Conservation (phyloP, 37 sponge, comb jelly and placozoan species). For the Aphrocallistes beatrix region DNA sequence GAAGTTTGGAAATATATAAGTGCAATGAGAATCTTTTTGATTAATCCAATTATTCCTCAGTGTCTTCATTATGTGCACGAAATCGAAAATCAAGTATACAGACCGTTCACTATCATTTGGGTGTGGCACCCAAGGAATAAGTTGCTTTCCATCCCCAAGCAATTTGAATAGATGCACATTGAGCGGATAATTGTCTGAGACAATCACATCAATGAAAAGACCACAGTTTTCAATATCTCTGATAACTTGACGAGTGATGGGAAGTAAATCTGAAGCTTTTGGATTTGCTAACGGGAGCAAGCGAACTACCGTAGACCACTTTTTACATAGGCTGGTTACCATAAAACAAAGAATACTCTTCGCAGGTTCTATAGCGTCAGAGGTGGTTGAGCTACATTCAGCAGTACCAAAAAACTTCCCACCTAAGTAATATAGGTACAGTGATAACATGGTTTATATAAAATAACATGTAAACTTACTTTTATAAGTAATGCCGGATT, state of each 20-base stretch:
- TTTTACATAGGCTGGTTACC: too few relatives aligned
- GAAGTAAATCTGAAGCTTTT: background rate
- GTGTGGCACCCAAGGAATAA: background rate
- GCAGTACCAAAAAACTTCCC: background rate
- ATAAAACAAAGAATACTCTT: too few relatives aligned
- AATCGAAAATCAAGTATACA: background rate
- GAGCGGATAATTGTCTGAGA: background rate
- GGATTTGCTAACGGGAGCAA: background rate
- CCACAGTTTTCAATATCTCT: background rate
- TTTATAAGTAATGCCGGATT: background rate
- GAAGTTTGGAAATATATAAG: background rate
- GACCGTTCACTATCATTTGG: background rate
- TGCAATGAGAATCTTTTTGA: background rate
- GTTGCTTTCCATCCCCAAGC: background rate
- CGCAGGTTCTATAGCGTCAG: too few relatives aligned
- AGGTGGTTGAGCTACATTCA: too few relatives aligned
- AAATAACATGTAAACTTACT: background rate
- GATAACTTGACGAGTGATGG: background rate
- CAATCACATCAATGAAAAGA: background rate
- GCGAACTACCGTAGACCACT: too few relatives aligned
- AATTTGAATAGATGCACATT: background rate
- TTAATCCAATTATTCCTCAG: background rate
- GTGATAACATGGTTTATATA: background rate
- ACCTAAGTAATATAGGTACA: background rate
- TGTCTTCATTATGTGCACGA: background rate